phyloP scores from a whole-genome alignment of 2,113 vertebrate species.

The Rafetus swinhoei region DNA sequence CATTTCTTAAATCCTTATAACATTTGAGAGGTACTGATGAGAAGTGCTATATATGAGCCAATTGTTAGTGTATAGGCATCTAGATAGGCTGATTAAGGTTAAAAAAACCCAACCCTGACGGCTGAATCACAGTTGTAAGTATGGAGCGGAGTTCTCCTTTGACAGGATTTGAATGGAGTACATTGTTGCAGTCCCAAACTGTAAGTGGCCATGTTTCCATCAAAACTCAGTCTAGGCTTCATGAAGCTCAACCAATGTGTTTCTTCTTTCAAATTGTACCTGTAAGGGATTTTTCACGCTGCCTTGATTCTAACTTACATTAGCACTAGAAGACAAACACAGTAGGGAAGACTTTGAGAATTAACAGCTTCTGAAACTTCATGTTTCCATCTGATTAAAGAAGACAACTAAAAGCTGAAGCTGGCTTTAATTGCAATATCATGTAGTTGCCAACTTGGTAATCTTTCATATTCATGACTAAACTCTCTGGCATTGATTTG shows the following conservation, averaged over 20 bases:
- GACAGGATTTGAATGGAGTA: not conserved
- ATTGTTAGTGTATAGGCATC: not conserved
- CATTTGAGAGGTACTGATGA: not conserved
- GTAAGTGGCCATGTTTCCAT: not conserved
- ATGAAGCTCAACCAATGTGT: not conserved
- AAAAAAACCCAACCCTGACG: not conserved
- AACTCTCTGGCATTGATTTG: not conserved
- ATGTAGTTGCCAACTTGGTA: slow-evolving; percentile 35
- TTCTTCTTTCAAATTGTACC: not conserved
- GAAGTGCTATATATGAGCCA: not conserved
- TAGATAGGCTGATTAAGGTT: not conserved
- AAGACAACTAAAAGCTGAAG: not conserved
- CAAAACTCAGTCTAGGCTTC: not conserved
- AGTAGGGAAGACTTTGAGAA: not conserved
- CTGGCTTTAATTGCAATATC: slow-evolving; percentile 45
- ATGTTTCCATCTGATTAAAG: not conserved
- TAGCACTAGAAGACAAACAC: not conserved
- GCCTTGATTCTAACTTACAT: not conserved
- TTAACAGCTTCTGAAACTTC: not conserved
- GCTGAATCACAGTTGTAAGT: not conserved
- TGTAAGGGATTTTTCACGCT: not conserved
- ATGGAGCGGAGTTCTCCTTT: not conserved
- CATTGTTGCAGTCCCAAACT: not conserved
- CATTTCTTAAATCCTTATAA: not conserved
- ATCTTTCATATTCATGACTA: slow-evolving; percentile 5